Evolutionary conservation across 2,113 vertebrate genomes (phyloP).

Genomic region (Podiceps cristatus): DNA sequence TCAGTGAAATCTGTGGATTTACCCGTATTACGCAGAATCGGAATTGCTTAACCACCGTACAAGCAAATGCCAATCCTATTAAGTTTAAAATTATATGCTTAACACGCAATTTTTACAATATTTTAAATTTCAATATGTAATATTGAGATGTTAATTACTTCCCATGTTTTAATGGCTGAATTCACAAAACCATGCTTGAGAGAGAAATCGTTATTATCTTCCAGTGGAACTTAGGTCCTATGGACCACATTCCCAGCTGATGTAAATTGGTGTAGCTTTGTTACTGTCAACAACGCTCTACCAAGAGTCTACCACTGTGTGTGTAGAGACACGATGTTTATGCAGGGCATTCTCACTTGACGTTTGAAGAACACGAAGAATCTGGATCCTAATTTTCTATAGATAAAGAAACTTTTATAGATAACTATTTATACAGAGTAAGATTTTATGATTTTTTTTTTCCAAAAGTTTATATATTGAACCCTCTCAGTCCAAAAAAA

Average conservation of each 20-base stretch:
- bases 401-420: conserved; percentile 16
- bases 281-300: neutral
- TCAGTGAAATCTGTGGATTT: neutral
- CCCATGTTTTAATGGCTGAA: conserved; percentile 77
- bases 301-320: neutral
- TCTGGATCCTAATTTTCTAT: conserved; percentile 26
- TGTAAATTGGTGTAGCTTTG: neutral
- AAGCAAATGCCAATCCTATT: conserved; percentile 1
- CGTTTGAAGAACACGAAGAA: neutral
- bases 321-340: neutral
- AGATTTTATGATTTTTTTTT: neutral
- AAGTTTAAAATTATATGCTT: conserved; percentile 24
- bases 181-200: conserved; percentile 6
- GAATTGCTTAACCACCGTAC: neutral
- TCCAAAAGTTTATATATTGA: neutral
- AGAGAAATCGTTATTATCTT: conserved; percentile 7
- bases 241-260: conserved; percentile 38
- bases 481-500: neutral
- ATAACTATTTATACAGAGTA: conserved; percentile 32
- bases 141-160: conserved; percentile 73
- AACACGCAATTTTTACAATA: neutral
- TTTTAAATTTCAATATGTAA: conserved; percentile 63
- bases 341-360: neutral
- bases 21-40: neutral
- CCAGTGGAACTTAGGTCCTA: conserved; percentile 27